A percentile compares a stretch with the other conserved stretches of the same genome.
phyloP scores from a whole-genome alignment of 2,113 vertebrate genomes.

The Erpornis zantholeuca region DNA sequence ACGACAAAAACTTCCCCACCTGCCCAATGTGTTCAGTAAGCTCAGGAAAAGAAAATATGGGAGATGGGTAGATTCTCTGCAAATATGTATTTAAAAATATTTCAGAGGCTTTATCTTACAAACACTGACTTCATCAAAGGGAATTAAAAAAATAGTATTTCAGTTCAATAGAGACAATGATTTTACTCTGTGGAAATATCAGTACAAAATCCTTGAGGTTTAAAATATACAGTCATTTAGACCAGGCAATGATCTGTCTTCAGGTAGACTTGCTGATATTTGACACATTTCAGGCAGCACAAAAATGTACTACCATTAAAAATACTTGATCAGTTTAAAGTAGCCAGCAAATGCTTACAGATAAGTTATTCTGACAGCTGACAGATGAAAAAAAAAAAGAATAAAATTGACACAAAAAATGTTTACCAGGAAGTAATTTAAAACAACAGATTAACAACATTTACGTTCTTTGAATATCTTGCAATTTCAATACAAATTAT shows the following conservation, averaged over 20 bases:
- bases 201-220: not conserved
- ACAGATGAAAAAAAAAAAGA: rapidly evolving
- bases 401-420: not conserved
- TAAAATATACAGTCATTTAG: not conserved
- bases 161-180: not conserved
- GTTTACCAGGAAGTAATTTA: not conserved
- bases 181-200: not conserved
- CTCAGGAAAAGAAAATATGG: not conserved
- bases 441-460: not conserved
- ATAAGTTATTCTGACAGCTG: not conserved
- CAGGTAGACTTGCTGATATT: not conserved
- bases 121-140: not conserved
- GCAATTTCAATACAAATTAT: not conserved
- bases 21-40: not conserved
- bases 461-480: not conserved
- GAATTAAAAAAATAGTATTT: not conserved
- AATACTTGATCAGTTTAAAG: not conserved
- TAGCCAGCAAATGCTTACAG: not conserved
- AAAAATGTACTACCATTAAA: not conserved
- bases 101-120: not conserved
- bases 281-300: not conserved
- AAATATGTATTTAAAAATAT: not conserved
- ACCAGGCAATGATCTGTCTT: not conserved
- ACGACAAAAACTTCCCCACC: not conserved
- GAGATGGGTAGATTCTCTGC: not conserved